Conservation (phyloP, 2,888 invertebrate genomes). For the Protodeltote pygarga region DNA sequence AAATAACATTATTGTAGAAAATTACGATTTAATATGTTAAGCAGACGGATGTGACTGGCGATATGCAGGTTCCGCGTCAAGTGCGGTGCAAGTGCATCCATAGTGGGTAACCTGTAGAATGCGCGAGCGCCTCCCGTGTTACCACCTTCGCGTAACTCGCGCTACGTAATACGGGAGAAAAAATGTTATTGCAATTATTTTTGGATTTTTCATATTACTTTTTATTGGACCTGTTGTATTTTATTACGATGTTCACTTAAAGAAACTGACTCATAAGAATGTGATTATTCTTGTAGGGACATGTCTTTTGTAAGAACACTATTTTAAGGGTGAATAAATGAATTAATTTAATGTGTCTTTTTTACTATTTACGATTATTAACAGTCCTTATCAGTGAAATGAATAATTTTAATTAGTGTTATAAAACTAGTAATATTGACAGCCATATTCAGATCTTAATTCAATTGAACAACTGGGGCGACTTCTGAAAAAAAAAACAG, state of each 20-base stretch:
- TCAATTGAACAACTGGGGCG: too few species aligned
- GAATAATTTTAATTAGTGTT: too few species aligned
- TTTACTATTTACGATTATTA: too few species aligned
- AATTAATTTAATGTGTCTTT: constrained; percentile 19
- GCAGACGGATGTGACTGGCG: constrained; percentile 64
- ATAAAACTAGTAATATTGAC: too few species aligned
- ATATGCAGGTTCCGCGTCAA: constrained; percentile 57
- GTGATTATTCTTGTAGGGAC: constrained; percentile 19
- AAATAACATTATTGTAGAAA: constrained; percentile 45
- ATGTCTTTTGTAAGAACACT: constrained; percentile 20
- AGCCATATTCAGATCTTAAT: too few species aligned
- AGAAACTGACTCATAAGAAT: too few species aligned
- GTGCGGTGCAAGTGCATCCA: constrained; percentile 57
- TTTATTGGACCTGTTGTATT: constrained; percentile 46
- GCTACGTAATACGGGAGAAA: constrained; percentile 34
- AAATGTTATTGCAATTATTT: constrained; percentile 44
- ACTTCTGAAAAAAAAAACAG: too few species aligned
- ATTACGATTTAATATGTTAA: constrained; percentile 66
- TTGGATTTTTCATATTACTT: constrained; percentile 48
- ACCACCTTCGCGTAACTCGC: constrained; percentile 43
- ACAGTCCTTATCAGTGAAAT: too few species aligned
- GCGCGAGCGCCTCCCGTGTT: constrained; percentile 54
- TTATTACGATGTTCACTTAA: constrained; percentile 35
- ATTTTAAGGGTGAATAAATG: constrained; percentile 3
- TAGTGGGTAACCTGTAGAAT: constrained; percentile 78